phyloP scores from a whole-genome alignment of 1,140 invertebrate genomes.

The Diorhabda carinulata region DNA sequence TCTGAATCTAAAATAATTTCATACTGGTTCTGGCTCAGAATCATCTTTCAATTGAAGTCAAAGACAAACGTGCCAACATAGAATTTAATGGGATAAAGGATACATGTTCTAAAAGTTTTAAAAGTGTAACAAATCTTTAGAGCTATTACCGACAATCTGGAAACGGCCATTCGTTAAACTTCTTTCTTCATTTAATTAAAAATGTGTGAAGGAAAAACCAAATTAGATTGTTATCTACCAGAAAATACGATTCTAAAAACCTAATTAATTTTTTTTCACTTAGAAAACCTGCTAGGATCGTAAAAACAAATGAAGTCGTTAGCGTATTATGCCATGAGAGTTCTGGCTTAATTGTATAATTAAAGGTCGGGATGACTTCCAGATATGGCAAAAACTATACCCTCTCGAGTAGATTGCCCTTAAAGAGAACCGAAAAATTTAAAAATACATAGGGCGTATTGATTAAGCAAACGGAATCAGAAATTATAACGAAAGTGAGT shows the following conservation, averaged over 20 bases:
- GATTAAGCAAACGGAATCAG: too few species aligned
- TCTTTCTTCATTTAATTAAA: conserved; percentile 15
- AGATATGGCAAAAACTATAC: conserved; percentile 4
- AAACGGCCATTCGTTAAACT: conserved; percentile 1
- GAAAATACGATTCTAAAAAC: conserved; percentile 15
- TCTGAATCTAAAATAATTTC: too few species aligned
- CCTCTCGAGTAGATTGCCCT: background rate
- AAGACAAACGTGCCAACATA: background rate
- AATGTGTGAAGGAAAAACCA: conserved; percentile 14
- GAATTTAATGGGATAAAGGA: background rate
- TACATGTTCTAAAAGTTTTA: background rate
- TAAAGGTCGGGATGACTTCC: conserved; percentile 3
- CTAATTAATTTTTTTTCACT: conserved; percentile 20
- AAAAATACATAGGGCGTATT: too few species aligned
- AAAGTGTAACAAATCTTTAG: background rate
- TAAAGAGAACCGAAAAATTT: background rate
- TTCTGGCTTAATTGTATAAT: conserved; percentile 15
- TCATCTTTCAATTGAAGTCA: too few species aligned
- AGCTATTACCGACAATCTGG: conserved; percentile 1
- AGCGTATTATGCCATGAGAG: conserved; percentile 13
- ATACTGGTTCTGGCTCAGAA: too few species aligned
- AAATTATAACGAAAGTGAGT: too few species aligned
- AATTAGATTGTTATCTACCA: conserved; percentile 13
- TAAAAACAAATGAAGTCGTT: conserved; percentile 19
- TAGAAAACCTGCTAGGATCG: conserved; percentile 11